These are phyloP conservation scores for Bambusicola thoracicus DNA, from an alignment of 2,113 vertebrate genomes.

Conservation along the genomic window DNA sequence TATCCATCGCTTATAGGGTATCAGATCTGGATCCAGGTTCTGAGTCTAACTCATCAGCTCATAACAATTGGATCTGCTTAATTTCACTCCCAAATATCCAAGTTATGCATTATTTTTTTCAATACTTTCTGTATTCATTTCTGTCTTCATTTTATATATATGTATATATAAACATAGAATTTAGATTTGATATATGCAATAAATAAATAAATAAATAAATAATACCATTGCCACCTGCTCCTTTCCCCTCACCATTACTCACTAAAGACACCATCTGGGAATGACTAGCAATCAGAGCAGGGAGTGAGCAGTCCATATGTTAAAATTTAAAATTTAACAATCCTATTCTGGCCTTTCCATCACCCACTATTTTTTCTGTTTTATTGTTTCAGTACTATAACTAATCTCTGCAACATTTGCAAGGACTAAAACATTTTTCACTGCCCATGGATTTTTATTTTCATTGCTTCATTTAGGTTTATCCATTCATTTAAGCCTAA, in stretches of 20 bases:
- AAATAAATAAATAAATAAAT: not conserved
- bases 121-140: not conserved
- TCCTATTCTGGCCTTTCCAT: slow-evolving; percentile 52
- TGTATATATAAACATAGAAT: not conserved
- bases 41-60: not conserved
- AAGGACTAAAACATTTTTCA: not conserved
- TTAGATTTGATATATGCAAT: slow-evolving; percentile 20
- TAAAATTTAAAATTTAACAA: slow-evolving; percentile 68
- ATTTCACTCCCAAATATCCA: not conserved
- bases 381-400: not conserved
- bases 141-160: not conserved
- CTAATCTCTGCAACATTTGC: not conserved
- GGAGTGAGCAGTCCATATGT: slow-evolving; percentile 73
- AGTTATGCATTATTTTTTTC: not conserved
- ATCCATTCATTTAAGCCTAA: not conserved
- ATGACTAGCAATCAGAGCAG: slow-evolving; percentile 67
- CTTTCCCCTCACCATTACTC: slow-evolving; percentile 65
- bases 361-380: slow-evolving; percentile 32
- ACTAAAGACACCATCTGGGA: slow-evolving; percentile 71
- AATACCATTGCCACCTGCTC: slow-evolving; percentile 56
- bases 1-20: not conserved
- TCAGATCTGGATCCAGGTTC: slow-evolving; percentile 8
- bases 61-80: not conserved
- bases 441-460: not conserved
- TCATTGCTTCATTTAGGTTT: not conserved